These are phyloP conservation scores for Sinosuthora webbiana DNA, from an alignment of 2,113 vertebrate genomes.

Conservation along the genomic window DNA sequence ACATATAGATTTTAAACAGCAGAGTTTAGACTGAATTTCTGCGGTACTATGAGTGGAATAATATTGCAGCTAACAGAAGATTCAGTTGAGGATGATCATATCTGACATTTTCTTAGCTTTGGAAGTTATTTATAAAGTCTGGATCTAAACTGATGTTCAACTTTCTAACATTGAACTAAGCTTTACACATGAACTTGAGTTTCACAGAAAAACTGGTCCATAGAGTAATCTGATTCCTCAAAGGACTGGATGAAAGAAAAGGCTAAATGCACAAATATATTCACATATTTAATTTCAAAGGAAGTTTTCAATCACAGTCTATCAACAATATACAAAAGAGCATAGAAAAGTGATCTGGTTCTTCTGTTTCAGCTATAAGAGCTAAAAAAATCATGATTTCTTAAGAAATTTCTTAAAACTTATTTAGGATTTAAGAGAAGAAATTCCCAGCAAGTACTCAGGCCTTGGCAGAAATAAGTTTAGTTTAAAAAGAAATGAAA, in stretches of 20 bases:
- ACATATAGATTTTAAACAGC: neutral
- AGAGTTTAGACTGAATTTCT: neutral
- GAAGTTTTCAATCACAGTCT: conserved; percentile 19
- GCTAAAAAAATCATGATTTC: neutral
- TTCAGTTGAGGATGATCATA: neutral
- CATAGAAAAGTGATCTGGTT: neutral
- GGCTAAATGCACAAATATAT: neutral
- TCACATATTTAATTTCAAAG: conserved; percentile 10
- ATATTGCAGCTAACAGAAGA: neutral
- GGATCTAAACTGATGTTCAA: neutral
- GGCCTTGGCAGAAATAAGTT: neutral
- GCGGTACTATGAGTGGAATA: neutral
- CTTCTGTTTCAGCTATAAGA: neutral
- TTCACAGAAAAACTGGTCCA: neutral
- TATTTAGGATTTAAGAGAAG: neutral
- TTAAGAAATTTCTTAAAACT: neutral
- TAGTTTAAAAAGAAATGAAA: neutral
- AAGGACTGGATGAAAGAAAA: conserved; percentile 11
- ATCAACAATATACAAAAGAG: neutral
- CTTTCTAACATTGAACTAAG: neutral
- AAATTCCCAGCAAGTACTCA: neutral
- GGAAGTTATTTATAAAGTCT: neutral
- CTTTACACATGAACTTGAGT: neutral
- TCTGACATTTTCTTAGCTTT: neutral
- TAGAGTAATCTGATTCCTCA: neutral